Percentiles rank a stretch among this genome's conserved stretches.
Evolutionary conservation across 2,113 vertebrate species (phyloP).

Genomic region (Tapirus terrestris): DNA sequence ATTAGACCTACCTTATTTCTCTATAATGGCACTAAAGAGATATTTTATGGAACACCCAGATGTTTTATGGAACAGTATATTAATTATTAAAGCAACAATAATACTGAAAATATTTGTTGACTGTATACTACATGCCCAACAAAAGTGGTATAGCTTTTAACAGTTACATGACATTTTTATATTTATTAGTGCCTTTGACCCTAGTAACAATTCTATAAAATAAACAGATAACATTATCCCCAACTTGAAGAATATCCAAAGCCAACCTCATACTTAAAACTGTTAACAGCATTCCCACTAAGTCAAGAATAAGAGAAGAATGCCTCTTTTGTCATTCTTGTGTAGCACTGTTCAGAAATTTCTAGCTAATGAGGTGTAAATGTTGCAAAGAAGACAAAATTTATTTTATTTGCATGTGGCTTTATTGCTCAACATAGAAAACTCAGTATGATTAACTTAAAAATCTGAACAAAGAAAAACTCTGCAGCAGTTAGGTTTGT

Average conservation of each 20-base stretch:
- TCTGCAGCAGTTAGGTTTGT: not conserved
- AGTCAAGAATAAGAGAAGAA: conserved; percentile 47
- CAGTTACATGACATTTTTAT: conserved; percentile 10
- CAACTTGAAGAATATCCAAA: conserved; percentile 26
- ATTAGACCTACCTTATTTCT: not conserved
- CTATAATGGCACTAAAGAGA: not conserved
- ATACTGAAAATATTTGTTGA: not conserved
- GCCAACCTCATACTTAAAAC: conserved; percentile 11
- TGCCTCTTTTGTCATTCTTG: not conserved
- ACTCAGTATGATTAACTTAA: conserved; percentile 17
- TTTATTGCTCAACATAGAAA: conserved; percentile 46
- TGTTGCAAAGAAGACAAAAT: conserved; percentile 12
- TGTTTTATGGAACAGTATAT: not conserved
- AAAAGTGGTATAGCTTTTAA: conserved; percentile 10
- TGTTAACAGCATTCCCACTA: not conserved
- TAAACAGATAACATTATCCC: conserved; percentile 40
- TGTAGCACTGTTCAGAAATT: not conserved
- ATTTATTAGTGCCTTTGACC: conserved; percentile 26
- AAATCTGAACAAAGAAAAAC: not conserved
- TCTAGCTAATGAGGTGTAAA: conserved; percentile 10
- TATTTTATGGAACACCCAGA: not conserved
- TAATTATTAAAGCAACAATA: conserved; percentile 46
- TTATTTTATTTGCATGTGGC: not conserved
- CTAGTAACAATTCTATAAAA: conserved; percentile 13
- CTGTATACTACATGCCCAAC: not conserved